Evolutionary conservation across 2,113 vertebrate genomes (phyloP).

Genomic region (Pelmatolapia mariae): DNA sequence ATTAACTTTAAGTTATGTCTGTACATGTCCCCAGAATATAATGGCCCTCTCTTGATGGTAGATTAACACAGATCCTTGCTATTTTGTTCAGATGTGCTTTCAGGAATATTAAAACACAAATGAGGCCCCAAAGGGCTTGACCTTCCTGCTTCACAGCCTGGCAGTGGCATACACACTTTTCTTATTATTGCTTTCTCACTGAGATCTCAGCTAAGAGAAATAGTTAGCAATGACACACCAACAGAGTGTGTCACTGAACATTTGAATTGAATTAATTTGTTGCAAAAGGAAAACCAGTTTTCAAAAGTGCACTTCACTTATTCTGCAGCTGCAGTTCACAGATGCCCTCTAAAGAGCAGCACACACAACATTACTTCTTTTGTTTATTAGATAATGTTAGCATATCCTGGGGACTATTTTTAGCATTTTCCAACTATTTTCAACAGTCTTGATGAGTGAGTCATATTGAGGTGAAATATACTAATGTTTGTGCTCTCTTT

Average conservation of each 20-base stretch:
- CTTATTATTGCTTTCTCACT: background rate
- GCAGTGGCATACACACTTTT: background rate
- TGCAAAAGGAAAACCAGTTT: background rate
- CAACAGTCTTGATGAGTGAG: background rate
- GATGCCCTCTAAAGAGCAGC: background rate
- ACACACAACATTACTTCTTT: background rate
- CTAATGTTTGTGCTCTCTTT: background rate
- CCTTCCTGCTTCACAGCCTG: background rate
- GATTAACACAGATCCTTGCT: conserved; percentile 57
- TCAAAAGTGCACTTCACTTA: background rate
- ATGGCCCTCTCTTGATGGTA: conserved; percentile 34
- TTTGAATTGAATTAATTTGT: background rate
- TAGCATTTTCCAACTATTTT: background rate
- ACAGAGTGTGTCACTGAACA: background rate
- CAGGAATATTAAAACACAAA: conserved; percentile 46
- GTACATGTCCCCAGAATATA: conserved; percentile 57
- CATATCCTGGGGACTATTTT: background rate
- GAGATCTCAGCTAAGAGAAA: background rate
- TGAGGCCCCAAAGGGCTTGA: conserved; percentile 29
- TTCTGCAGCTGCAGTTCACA: background rate
- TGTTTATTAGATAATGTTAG: background rate
- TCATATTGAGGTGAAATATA: background rate
- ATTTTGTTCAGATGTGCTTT: conserved; percentile 60
- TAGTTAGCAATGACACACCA: background rate
- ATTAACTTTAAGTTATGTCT: conserved; percentile 70